A percentile compares a stretch with the other conserved stretches of the same genome.
Conservation (phyloP, 2,888 invertebrate genomes). For the Apocheima hispidaria region DNA sequence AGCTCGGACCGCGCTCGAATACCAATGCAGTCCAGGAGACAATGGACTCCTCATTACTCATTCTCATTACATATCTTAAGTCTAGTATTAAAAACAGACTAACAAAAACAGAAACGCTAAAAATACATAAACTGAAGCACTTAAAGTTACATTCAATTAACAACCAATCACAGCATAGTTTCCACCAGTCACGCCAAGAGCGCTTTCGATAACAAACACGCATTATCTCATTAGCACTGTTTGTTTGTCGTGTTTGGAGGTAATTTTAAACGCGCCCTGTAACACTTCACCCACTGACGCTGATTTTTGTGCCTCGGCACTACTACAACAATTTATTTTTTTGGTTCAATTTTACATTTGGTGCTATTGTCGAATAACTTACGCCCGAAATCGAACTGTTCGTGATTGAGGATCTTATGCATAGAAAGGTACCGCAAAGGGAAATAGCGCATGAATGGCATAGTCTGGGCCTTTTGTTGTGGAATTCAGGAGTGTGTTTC, state of each 20-base stretch:
- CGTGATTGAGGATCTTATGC: not conserved
- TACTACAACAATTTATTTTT: too few relatives aligned
- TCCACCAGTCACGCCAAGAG: too few relatives aligned
- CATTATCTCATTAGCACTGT: too few relatives aligned
- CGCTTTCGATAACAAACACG: too few relatives aligned
- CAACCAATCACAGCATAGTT: too few relatives aligned
- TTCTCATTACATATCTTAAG: not conserved
- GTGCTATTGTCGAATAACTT: not conserved
- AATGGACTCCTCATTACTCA: too few relatives aligned
- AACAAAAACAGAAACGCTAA: not conserved
- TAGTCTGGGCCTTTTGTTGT: not conserved
- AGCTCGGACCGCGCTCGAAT: constrained; percentile 25
- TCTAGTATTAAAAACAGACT: not conserved
- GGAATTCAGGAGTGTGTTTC: not conserved
- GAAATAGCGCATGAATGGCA: not conserved
- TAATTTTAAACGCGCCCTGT: too few relatives aligned
- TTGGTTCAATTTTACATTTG: too few relatives aligned
- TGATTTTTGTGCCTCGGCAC: too few relatives aligned
- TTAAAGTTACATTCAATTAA: not conserved
- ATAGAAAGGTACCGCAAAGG: too few relatives aligned
- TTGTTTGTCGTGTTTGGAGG: too few relatives aligned
- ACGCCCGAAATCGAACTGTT: not conserved
- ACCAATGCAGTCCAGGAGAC: constrained; percentile 23
- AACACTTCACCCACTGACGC: too few relatives aligned
- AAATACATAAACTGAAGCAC: not conserved